Conservation (phyloP, 2,797 vertebrate species). For the Bradypodion ventrale region DNA sequence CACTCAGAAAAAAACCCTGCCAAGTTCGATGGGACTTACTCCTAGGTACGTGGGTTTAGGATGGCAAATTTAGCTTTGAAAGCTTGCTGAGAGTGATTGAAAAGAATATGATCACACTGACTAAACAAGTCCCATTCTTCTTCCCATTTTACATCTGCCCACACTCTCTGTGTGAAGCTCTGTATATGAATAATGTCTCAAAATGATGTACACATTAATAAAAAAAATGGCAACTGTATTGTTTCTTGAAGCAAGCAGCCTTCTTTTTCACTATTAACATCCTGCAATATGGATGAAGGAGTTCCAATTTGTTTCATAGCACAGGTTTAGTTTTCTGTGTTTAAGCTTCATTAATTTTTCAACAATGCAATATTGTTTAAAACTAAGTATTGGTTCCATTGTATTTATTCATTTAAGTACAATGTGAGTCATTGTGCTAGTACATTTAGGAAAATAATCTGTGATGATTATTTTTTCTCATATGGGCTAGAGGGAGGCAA, state of each 20-base stretch:
- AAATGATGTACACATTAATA: conserved; percentile 6
- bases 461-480: not conserved
- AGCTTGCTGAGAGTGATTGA: conserved; percentile 5
- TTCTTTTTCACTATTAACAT: conserved; percentile 13
- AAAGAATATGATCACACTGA: not conserved
- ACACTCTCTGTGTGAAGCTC: not conserved
- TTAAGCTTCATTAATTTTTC: conserved; percentile 7
- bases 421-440: not conserved
- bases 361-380: conserved; percentile 15
- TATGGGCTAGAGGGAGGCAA: not conserved
- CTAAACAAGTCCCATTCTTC: not conserved
- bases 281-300: not conserved
- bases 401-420: not conserved
- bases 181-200: not conserved
- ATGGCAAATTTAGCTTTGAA: not conserved
- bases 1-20: not conserved
- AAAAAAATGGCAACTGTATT: conserved; percentile 5
- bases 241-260: conserved; percentile 4
- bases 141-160: conserved; percentile 6
- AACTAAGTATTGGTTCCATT: not conserved
- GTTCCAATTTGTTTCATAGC: not conserved
- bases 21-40: not conserved
- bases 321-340: not conserved
- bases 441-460: not conserved
- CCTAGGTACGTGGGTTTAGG: not conserved